A percentile compares a stretch with the other conserved stretches of the same genome.
phyloP scores from a whole-genome alignment of 64 coral and sea anemone species.

The Dendronephthya gigantea region DNA sequence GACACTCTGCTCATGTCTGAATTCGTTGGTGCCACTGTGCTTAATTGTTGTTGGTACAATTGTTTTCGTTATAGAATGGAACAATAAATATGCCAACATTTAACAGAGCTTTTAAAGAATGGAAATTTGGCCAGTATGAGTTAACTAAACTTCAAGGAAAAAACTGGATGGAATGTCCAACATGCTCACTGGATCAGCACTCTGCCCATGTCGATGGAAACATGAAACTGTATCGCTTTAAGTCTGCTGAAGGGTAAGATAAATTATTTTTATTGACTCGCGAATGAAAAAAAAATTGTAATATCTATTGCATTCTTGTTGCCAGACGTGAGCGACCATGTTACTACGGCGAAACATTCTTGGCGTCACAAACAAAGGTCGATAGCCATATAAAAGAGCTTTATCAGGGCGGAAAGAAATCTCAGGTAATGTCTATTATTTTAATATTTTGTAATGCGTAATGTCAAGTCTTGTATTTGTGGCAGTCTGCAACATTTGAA shows the following conservation, averaged over 20 bases:
- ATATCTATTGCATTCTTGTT: background rate
- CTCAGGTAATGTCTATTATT: background rate
- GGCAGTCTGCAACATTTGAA: background rate
- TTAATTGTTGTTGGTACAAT: background rate
- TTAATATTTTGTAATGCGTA: background rate
- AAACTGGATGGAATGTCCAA: constrained; percentile 8
- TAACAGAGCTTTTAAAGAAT: constrained; percentile 4
- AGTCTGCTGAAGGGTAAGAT: constrained; percentile 9
- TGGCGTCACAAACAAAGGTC: background rate
- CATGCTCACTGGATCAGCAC: background rate
- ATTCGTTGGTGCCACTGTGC: background rate
- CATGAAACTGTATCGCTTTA: too few relatives aligned
- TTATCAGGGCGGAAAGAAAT: background rate
- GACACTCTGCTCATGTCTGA: too few relatives aligned
- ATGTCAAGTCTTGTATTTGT: background rate
- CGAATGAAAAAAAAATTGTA: background rate
- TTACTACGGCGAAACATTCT: background rate
- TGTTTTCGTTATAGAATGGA: background rate
- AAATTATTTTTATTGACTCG: background rate
- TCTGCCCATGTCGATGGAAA: background rate
- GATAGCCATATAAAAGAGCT: background rate
- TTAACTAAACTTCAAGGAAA: background rate
- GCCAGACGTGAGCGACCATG: background rate
- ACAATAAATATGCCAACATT: constrained; percentile 18
- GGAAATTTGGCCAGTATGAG: constrained; percentile 6